Evolutionary conservation across 1,140 invertebrate genomes (phyloP).

Genomic region (Drosophila nebulosa): DNA sequence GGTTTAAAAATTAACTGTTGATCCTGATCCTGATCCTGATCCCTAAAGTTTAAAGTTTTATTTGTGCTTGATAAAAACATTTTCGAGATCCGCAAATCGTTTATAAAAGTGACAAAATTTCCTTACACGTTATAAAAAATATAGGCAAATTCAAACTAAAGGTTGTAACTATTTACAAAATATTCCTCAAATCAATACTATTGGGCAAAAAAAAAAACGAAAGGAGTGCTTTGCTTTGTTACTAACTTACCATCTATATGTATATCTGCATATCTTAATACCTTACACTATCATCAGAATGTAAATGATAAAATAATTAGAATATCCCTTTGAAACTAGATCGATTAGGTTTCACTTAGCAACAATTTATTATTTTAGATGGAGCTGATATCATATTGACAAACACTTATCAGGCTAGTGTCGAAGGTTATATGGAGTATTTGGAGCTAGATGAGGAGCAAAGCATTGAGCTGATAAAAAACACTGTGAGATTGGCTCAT

Average conservation of each 20-base stretch:
- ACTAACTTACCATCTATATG: background rate
- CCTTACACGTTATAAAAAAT: too few species aligned
- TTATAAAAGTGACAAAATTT: too few species aligned
- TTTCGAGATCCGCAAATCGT: too few species aligned
- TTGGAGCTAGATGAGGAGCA: slow-evolving; percentile 85
- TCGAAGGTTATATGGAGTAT: slow-evolving; percentile 89
- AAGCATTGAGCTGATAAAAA: slow-evolving; percentile 86
- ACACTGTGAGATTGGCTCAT: slow-evolving; percentile 86
- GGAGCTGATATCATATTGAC: slow-evolving; percentile 93
- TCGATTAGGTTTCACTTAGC: slow-evolving; percentile 19
- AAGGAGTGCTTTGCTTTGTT: too few species aligned
- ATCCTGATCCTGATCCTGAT: too few species aligned
- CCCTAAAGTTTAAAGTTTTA: too few species aligned
- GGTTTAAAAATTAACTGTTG: background rate
- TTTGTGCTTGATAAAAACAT: too few species aligned
- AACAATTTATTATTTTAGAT: slow-evolving; percentile 81
- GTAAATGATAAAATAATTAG: background rate
- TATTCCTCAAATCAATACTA: too few species aligned
- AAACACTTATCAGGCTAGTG: slow-evolving; percentile 93
- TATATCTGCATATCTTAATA: too few species aligned
- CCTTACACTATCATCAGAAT: background rate
- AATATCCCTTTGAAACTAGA: background rate
- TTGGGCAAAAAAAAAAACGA: too few species aligned
- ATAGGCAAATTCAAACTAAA: too few species aligned
- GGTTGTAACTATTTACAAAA: too few species aligned